Conservation (phyloP, 2,797 vertebrate genomes). For the Florisuga fusca region DNA sequence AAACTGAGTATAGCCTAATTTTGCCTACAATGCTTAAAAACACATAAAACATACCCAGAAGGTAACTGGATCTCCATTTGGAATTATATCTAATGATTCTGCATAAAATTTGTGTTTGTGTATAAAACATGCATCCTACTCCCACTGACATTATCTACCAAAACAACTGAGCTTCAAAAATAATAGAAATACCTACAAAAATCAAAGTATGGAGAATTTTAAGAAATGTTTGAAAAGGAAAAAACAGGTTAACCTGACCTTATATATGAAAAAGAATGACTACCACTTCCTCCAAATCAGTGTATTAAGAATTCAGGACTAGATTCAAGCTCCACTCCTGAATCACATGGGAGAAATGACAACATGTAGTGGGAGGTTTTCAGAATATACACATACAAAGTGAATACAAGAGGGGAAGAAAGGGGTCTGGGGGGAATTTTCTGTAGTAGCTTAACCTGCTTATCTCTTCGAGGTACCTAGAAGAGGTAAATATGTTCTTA, state of each 20-base stretch:
- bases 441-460: background rate
- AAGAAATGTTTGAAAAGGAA: background rate
- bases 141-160: background rate
- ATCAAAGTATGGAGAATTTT: background rate
- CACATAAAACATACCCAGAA: background rate
- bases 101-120: background rate
- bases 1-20: background rate
- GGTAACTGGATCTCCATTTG: background rate
- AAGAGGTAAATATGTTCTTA: conserved; percentile 14
- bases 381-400: background rate
- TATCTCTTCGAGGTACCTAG: background rate
- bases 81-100: background rate
- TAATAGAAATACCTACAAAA: background rate
- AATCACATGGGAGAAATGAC: background rate
- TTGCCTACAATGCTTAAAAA: background rate
- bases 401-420: background rate
- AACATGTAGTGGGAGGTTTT: background rate
- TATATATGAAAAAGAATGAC: background rate
- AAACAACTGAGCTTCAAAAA: background rate
- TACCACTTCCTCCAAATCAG: background rate
- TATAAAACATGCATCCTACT: background rate
- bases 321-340: background rate
- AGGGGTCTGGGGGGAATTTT: background rate
- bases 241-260: background rate
- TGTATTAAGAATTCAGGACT: background rate